phyloP scores from a whole-genome alignment of 2,113 vertebrate species.

The Sminthopsis crassicaudata region DNA sequence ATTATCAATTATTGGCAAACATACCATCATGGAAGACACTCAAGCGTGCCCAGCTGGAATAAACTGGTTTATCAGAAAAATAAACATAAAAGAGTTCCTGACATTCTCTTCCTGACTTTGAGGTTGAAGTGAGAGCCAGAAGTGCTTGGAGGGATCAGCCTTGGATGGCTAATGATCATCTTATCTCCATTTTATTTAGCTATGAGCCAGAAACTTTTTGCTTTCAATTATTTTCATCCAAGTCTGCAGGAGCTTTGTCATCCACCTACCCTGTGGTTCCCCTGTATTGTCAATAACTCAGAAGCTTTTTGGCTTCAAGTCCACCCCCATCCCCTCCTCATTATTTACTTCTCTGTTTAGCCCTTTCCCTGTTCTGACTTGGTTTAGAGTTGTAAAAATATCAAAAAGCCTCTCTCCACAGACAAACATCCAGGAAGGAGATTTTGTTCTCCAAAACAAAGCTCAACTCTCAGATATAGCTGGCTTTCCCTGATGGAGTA shows the following conservation, averaged over 20 bases:
- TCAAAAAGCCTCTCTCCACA: not conserved
- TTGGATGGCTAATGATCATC: not conserved
- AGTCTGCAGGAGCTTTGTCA: not conserved
- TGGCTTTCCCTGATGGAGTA: not conserved
- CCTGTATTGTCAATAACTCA: not conserved
- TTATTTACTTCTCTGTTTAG: not conserved
- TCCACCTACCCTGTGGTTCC: not conserved
- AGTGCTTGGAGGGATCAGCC: not conserved
- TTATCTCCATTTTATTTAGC: not conserved
- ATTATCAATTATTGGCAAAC: not conserved
- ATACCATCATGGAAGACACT: not conserved
- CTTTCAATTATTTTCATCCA: not conserved
- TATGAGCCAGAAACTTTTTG: not conserved
- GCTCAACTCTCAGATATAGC: not conserved
- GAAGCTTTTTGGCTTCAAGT: not conserved
- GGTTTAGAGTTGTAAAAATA: not conserved
- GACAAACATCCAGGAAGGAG: not conserved
- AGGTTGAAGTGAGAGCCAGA: not conserved
- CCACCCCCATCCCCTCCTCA: not conserved
- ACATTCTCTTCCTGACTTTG: not conserved
- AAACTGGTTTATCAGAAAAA: not conserved
- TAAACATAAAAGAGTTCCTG: not conserved
- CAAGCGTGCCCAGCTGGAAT: not conserved
- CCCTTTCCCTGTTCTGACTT: not conserved
- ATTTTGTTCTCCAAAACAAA: not conserved